Evolutionary conservation across 2,797 vertebrate genomes (phyloP), one percentile per base, ranked within the genome.

Genomic region (Spatula versicolor): DNA sequence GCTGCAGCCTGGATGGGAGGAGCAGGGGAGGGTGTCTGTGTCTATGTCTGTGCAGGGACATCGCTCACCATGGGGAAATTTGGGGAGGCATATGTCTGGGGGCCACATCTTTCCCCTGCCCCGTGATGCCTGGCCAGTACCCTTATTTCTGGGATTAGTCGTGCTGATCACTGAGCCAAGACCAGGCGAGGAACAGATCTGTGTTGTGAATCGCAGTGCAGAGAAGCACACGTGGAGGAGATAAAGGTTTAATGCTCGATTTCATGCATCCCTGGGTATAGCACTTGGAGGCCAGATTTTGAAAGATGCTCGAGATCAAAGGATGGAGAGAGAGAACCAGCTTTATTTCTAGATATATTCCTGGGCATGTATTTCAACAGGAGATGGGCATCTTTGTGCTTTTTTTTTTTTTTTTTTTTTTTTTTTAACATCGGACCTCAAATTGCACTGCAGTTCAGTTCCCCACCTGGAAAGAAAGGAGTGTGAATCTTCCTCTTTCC

Each of bases 241-340:
- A 91, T 69, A 45, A 91, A 77, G 91, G 83, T 73, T 76, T 79
- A 86, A 87, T 17, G 22, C 63, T 67, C 52, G 64, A 93, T 91
- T 94, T 94, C 5, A 7, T 33, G 69, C 69, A 66, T 93, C 82
- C 93, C 83, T 62, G 22, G 83, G 89, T 88, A 45, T 43, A 69
- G 78, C 62, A 87, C 90, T 95, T 17, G 67, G 54, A 94, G 80
- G 88, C 63, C 80, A 69, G 67, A 69, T 83, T 95, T 72, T 83
- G 64, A 86, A 86, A 86, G 75, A 84, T 59, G 45, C 25, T 87
- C 21, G 48, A 92, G 78, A 93, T 93, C 86, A 90, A 94, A 95
- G 86, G 75, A 95, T 77, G 86, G 90, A 77, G 60, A 56, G 60
- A 93, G 88, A 76, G 76, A 96, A 95, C 31, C 48, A 77, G 77